Conservation (phyloP, 2,797 vertebrate genomes). For the Gastrophryne carolinensis region DNA sequence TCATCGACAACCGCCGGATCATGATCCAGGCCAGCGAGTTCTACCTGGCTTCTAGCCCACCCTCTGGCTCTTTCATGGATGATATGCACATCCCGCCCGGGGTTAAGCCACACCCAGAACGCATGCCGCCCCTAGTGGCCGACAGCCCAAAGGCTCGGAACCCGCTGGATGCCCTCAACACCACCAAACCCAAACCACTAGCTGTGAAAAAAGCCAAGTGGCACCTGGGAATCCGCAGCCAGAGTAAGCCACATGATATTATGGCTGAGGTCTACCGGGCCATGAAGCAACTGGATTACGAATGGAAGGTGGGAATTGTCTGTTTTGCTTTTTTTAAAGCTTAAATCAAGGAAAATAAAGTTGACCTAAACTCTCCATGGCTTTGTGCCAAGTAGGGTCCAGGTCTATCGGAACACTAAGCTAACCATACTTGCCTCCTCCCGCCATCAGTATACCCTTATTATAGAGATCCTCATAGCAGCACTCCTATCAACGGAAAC, state of each 20-base stretch:
- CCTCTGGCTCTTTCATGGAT: constrained; percentile 93
- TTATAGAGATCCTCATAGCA: too few species aligned
- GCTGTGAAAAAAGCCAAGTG: constrained; percentile 98
- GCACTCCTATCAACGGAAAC: too few species aligned
- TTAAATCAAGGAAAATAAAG: too few species aligned
- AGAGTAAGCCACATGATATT: constrained; percentile 95
- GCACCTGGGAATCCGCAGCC: constrained; percentile 97
- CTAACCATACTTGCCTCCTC: too few species aligned
- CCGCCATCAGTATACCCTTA: too few species aligned
- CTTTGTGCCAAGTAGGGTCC: too few species aligned
- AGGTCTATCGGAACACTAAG: too few species aligned
- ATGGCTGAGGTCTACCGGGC: constrained; percentile 98
- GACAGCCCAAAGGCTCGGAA: constrained; percentile 94
- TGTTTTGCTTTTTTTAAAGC: too few species aligned
- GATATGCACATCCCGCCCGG: constrained; percentile 89
- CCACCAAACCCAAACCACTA: constrained; percentile 89
- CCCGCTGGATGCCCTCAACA: constrained; percentile 93
- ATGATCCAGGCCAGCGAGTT: constrained; percentile 99
- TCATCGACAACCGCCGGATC: constrained; percentile 96
- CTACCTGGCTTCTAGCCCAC: constrained; percentile 97
- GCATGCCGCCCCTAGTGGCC: constrained; percentile 91
- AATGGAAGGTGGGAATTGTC: constrained; percentile 90
- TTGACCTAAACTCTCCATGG: too few species aligned
- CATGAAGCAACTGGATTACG: constrained; percentile 92
- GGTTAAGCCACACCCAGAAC: constrained; percentile 91